Percentiles rank a stretch among this genome's conserved stretches.
Evolutionary conservation across 2,888 invertebrate species (phyloP).

Genomic region (Automeris io): DNA sequence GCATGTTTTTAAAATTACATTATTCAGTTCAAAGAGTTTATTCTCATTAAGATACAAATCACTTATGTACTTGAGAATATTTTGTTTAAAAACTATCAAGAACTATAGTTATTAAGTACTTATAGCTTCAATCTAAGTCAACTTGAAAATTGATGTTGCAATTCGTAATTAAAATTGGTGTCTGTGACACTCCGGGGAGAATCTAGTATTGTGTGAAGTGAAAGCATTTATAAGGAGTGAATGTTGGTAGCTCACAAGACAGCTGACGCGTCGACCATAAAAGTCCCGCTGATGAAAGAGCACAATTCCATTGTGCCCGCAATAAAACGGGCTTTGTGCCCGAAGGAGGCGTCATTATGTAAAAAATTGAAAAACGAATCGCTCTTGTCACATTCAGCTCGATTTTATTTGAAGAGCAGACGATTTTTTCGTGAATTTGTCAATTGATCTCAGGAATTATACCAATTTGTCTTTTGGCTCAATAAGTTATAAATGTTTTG

Average conservation of each 20-base stretch:
- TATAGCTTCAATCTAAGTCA: too few species aligned
- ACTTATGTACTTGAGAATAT: too few species aligned
- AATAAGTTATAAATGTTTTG: too few species aligned
- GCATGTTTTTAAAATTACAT: too few species aligned
- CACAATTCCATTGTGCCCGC: slow-evolving; percentile 69
- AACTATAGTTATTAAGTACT: too few species aligned
- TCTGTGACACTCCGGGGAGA: too few species aligned
- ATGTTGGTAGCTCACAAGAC: slow-evolving; percentile 51
- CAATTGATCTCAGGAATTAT: slow-evolving; percentile 25
- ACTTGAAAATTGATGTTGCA: too few species aligned
- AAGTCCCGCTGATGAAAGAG: slow-evolving; percentile 69
- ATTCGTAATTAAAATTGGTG: too few species aligned
- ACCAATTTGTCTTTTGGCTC: slow-evolving; percentile 15
- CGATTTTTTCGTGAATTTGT: slow-evolving; percentile 32
- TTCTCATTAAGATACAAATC: too few species aligned
- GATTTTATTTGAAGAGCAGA: slow-evolving; percentile 42
- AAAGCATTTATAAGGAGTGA: slow-evolving; percentile 56
- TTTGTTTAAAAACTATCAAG: too few species aligned
- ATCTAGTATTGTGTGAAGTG: too few species aligned
- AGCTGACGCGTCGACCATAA: slow-evolving; percentile 67
- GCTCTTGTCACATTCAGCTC: slow-evolving; percentile 57
- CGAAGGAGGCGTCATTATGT: slow-evolving; percentile 59
- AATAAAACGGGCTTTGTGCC: slow-evolving; percentile 69
- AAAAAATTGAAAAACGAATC: slow-evolving; percentile 69
- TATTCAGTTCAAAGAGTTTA: too few species aligned